phyloP scores from a whole-genome alignment of 2,797 vertebrate genomes.

The Merluccius polli region DNA sequence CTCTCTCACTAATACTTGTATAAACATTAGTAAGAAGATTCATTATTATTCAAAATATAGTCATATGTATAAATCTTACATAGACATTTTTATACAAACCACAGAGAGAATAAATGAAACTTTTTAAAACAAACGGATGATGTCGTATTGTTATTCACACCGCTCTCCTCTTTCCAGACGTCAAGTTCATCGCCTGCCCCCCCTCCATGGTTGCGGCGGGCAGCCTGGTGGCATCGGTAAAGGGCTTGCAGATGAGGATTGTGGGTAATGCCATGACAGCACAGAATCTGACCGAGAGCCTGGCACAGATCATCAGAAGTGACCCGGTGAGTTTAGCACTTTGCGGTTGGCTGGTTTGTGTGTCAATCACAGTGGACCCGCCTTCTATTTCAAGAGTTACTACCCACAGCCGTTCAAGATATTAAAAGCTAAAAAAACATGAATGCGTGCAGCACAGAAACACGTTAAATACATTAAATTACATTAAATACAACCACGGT shows the following conservation, averaged over 20 bases:
- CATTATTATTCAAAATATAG: not conserved
- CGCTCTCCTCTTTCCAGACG: constrained; percentile 64
- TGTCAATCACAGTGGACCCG: not conserved
- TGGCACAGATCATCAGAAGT: constrained; percentile 88
- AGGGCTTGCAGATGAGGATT: constrained; percentile 81
- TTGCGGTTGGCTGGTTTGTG: not conserved
- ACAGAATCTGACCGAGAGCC: constrained; percentile 82
- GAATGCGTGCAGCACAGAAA: too few species aligned
- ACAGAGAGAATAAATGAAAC: not conserved
- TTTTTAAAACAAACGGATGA: not conserved
- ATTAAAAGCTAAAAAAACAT: not conserved
- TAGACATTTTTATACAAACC: too few species aligned
- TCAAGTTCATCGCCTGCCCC: constrained; percentile 88
- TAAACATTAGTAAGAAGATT: not conserved
- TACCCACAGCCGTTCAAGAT: not conserved
- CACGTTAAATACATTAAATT: too few species aligned
- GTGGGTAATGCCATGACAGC: constrained; percentile 70
- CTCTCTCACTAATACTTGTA: not conserved
- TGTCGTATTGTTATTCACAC: not conserved
- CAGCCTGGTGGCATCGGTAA: constrained; percentile 83
- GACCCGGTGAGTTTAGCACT: constrained; percentile 80
- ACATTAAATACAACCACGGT: too few species aligned
- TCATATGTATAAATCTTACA: not conserved
- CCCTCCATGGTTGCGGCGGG: constrained; percentile 91
- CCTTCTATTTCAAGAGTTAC: not conserved